Percentiles rank a stretch among this genome's conserved stretches.
These are phyloP conservation scores for Serrognathus titanus DNA, from an alignment of 2,888 invertebrate species.

Conservation along the genomic window DNA sequence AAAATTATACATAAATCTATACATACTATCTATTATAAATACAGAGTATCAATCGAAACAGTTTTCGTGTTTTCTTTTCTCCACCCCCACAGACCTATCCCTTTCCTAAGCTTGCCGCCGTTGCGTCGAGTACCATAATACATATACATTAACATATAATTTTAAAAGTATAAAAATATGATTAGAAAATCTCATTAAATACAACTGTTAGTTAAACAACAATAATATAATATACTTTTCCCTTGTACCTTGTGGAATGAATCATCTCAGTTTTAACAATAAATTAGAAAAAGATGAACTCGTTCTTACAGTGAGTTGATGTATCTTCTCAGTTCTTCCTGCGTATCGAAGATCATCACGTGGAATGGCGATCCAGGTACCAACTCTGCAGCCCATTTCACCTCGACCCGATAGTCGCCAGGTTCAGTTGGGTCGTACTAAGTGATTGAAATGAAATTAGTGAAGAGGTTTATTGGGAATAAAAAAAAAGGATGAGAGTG, in stretches of 20 bases:
- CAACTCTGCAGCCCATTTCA: conserved; percentile 96
- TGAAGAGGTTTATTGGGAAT: no score
- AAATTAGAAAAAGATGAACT: not conserved
- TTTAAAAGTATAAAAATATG: conserved; percentile 9
- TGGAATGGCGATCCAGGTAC: conserved; percentile 98
- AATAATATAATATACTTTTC: conserved; percentile 6
- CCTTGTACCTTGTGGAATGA: conserved; percentile 14
- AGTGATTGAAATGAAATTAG: conserved; percentile 4
- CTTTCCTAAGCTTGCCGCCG: no score
- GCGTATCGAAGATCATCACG: conserved; percentile 98
- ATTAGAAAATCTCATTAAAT: conserved; percentile 10
- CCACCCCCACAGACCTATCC: no score
- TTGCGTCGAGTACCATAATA: no score
- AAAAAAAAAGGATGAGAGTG: not conserved
- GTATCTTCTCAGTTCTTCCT: conserved; percentile 84
- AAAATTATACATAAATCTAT: no score
- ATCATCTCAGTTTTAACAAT: conserved; percentile 2
- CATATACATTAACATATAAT: not conserved
- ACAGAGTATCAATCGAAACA: no score
- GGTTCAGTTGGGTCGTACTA: conserved; percentile 97
- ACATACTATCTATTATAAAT: no score
- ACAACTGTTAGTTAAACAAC: conserved; percentile 10
- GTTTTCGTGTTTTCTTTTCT: no score
- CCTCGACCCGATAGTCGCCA: conserved; percentile 96
- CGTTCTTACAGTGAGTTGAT: conserved; percentile 44